These are phyloP conservation scores for Brachymystax lenok DNA, from an alignment of 2,797 vertebrate species.

Conservation along the genomic window DNA sequence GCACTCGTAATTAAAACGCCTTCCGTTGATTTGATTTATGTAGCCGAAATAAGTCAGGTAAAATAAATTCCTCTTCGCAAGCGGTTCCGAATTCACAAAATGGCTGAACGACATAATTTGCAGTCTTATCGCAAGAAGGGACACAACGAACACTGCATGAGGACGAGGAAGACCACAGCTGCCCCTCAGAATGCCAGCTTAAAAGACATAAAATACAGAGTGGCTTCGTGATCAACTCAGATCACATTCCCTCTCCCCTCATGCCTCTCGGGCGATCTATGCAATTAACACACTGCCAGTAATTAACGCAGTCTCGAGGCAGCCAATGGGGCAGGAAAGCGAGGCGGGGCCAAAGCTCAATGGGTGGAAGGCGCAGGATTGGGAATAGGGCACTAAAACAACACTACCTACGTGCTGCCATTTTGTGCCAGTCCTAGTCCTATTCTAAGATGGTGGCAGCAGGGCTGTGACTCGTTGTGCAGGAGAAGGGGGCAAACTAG, in stretches of 20 bases:
- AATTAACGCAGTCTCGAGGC: constrained; percentile 77
- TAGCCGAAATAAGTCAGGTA: constrained; percentile 13
- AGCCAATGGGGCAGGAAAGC: constrained; percentile 66
- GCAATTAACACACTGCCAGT: constrained; percentile 77
- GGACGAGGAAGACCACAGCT: constrained; percentile 53
- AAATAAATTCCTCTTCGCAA: constrained; percentile 31
- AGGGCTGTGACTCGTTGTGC: constrained; percentile 66
- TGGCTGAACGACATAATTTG: constrained; percentile 42
- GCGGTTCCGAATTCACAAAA: constrained; percentile 48
- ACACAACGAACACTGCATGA: constrained; percentile 8
- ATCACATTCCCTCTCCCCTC: constrained; percentile 52
- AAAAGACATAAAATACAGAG: constrained; percentile 47
- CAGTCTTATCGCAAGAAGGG: constrained; percentile 24
- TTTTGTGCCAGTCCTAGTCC: constrained; percentile 77
- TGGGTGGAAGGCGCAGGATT: constrained; percentile 22
- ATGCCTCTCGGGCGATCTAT: constrained; percentile 65
- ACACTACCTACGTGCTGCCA: constrained; percentile 66
- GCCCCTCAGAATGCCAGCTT: constrained; percentile 72
- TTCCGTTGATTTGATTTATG: constrained; percentile 46
- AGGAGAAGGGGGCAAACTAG: constrained; percentile 70
- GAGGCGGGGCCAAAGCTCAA: background rate
- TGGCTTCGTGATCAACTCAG: constrained; percentile 56
- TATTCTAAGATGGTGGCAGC: constrained; percentile 75
- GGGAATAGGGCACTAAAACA: background rate
- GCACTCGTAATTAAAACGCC: constrained; percentile 42